Percentiles rank a stretch among this genome's conserved stretches.
phyloP scores from a whole-genome alignment of 92 coral and sea anemone species.

The Metridium senile region DNA sequence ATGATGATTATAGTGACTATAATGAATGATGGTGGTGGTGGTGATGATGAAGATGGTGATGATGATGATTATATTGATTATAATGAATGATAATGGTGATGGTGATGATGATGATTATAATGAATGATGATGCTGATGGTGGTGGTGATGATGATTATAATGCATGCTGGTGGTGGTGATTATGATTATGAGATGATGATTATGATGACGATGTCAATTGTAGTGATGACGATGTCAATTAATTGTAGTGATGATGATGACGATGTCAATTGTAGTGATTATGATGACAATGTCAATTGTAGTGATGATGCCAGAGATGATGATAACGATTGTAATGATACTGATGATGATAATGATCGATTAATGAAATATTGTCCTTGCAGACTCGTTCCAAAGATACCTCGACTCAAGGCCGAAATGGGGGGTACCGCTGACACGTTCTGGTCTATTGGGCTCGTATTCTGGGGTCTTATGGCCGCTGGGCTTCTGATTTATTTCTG shows the following conservation, averaged over 20 bases:
- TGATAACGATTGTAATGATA: neutral
- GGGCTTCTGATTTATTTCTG: constrained; percentile 47
- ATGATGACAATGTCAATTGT: neutral
- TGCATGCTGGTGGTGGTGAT: neutral
- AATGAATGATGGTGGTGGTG: neutral
- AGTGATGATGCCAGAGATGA: neutral
- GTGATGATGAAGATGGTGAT: neutral
- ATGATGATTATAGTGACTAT: neutral
- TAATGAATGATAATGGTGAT: neutral
- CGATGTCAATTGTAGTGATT: neutral
- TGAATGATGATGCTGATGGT: neutral
- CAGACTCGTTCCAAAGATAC: constrained; percentile 62
- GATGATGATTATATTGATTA: neutral
- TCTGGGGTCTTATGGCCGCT: constrained; percentile 62
- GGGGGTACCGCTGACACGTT: constrained; percentile 69
- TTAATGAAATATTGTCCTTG: neutral
- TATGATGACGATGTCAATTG: neutral
- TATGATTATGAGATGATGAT: neutral
- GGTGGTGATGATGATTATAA: neutral
- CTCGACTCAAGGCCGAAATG: constrained; percentile 44
- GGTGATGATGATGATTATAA: neutral
- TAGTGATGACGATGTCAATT: neutral
- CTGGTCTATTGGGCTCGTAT: constrained; percentile 74
- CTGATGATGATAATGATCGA: neutral
- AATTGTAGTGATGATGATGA: neutral